These are phyloP conservation scores for Drosophila tanythrix DNA, from an alignment of 2,888 invertebrate species.

Conservation along the genomic window DNA sequence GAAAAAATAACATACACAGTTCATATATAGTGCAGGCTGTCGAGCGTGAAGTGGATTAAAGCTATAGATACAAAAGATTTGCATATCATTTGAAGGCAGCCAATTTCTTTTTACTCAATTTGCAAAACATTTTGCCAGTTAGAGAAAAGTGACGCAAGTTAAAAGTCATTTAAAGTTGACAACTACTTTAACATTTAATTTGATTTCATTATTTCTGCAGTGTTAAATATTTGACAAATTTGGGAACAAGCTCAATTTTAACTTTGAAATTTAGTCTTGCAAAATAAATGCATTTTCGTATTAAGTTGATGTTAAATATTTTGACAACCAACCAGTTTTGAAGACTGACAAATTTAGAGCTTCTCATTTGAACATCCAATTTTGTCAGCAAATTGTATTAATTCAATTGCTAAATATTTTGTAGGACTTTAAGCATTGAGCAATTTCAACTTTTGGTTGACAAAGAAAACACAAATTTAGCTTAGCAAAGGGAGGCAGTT, in stretches of 20 bases:
- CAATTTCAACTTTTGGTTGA: not conserved
- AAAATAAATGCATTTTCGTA: not conserved
- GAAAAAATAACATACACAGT: conserved; percentile 60
- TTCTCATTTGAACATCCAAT: not conserved
- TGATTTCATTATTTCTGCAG: too few species aligned
- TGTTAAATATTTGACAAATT: not conserved
- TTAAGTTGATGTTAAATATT: not conserved
- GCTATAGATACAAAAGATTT: conserved; percentile 39
- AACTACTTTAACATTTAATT: not conserved
- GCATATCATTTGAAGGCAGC: conserved; percentile 38
- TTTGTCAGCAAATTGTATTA: not conserved
- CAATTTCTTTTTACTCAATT: conserved; percentile 3
- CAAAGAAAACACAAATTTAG: not conserved
- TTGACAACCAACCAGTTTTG: not conserved
- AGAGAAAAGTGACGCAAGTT: too few species aligned
- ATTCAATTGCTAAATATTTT: not conserved
- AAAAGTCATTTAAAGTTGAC: not conserved
- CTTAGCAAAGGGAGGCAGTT: not conserved
- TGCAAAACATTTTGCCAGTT: conserved; percentile 3
- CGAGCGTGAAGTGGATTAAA: conserved; percentile 12
- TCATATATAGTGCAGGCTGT: conserved; percentile 26
- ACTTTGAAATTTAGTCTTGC: not conserved
- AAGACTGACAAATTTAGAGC: not conserved
- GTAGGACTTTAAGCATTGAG: not conserved
- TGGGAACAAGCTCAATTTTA: not conserved